A percentile compares a stretch with the other conserved stretches of the same genome.
These are phyloP conservation scores for Zaprionus obscuricornis DNA, from an alignment of 2,888 invertebrate species.

Conservation along the genomic window DNA sequence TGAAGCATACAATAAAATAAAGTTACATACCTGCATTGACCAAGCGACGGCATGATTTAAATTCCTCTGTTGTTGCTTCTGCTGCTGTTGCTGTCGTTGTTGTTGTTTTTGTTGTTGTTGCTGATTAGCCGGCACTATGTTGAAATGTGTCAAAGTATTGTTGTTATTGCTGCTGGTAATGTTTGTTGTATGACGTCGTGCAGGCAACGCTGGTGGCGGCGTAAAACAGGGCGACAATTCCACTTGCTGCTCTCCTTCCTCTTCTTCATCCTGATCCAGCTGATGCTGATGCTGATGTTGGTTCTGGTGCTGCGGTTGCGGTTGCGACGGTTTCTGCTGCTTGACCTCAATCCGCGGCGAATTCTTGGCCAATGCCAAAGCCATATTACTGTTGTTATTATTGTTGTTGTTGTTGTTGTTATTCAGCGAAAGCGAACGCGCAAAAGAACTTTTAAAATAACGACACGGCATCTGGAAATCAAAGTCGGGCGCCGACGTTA, in stretches of 20 bases:
- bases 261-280: conserved; percentile 2
- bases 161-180: conserved; percentile 38
- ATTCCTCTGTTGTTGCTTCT: conserved; percentile 51
- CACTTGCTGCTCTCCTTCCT: conserved; percentile 21
- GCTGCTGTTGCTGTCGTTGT: conserved; percentile 34
- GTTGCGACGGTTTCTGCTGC: conserved; percentile 28
- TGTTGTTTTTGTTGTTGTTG: conserved; percentile 32
- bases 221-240: conserved; percentile 46
- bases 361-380: conserved; percentile 56
- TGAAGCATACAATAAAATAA: conserved; percentile 30
- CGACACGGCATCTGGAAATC: conserved; percentile 83
- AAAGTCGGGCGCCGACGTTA: conserved; percentile 77
- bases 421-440: conserved; percentile 84
- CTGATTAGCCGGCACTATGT: conserved; percentile 54
- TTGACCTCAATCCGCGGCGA: conserved; percentile 59
- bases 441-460: conserved; percentile 85
- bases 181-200: conserved; percentile 61
- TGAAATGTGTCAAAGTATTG: conserved; percentile 58
- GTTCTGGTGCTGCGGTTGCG: conserved; percentile 23
- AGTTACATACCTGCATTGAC: conserved; percentile 57
- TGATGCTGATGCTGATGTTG: conserved; percentile 21
- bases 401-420: conserved; percentile 58
- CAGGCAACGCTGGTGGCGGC: conserved; percentile 77
- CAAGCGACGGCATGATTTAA: conserved; percentile 50
- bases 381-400: conserved; percentile 31